Conservation (phyloP, 2,888 invertebrate species). For the Chrysolina americana region DNA sequence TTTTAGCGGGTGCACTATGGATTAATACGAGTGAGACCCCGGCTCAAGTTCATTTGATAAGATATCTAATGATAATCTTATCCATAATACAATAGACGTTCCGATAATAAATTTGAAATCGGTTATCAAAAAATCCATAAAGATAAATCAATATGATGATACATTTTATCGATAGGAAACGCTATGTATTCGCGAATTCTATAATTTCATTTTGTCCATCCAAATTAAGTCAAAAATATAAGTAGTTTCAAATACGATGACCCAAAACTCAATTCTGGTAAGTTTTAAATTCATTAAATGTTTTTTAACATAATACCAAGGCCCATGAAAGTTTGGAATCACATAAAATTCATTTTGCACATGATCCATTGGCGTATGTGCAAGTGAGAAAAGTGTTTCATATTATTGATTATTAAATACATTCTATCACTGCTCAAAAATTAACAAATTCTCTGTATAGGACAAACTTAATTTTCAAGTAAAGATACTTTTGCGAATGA, state of each 20-base stretch:
- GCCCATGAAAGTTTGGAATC: neutral
- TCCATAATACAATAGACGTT: neutral
- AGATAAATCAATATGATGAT: conserved; percentile 15
- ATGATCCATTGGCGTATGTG: neutral
- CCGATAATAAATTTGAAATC: neutral
- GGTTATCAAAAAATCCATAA: neutral
- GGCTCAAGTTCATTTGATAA: neutral
- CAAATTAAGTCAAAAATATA: neutral
- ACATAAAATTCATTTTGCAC: neutral
- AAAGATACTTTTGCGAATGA: too few relatives aligned
- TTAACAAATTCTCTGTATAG: neutral
- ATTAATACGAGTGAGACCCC: neutral
- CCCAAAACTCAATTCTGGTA: conserved; percentile 9
- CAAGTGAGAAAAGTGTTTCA: neutral
- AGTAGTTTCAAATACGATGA: neutral
- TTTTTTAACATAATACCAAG: too few relatives aligned
- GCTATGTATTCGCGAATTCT: neutral
- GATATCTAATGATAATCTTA: neutral
- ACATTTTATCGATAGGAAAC: conserved; percentile 7
- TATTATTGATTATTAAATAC: neutral
- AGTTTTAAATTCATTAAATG: neutral
- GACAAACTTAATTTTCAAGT: too few relatives aligned
- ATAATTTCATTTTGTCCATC: neutral
- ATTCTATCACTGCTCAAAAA: neutral
- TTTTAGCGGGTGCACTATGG: too few relatives aligned